A percentile compares a stretch with the other conserved stretches of the same genome.
Conservation (phyloP, 2,888 invertebrate species). For the Ferdinandea cuprea region DNA sequence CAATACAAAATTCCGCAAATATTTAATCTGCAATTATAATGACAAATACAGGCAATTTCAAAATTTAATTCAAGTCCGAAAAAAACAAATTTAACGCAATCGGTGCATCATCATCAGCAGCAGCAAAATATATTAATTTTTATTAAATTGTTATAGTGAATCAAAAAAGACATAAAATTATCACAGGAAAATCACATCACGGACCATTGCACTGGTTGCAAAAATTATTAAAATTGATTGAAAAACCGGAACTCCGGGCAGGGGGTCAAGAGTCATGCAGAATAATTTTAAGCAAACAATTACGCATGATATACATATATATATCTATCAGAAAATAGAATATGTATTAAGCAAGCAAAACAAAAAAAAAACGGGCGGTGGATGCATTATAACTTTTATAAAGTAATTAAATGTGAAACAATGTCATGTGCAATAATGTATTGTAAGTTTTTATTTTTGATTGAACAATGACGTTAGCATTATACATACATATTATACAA, state of each 20-base stretch:
- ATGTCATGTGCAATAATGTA: slow-evolving; percentile 66
- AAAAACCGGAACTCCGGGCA: not conserved
- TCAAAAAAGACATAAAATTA: not conserved
- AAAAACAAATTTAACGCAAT: not conserved
- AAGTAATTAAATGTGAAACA: slow-evolving; percentile 71
- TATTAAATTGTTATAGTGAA: slow-evolving; percentile 4
- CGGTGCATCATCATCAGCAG: slow-evolving; percentile 25
- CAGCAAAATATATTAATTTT: slow-evolving; percentile 12
- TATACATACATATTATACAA: slow-evolving; percentile 19
- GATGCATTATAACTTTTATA: slow-evolving; percentile 68
- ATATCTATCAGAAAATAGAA: not conserved
- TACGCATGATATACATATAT: not conserved
- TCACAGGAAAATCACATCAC: slow-evolving; percentile 36
- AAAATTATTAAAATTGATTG: slow-evolving; percentile 41
- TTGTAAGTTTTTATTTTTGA: slow-evolving; percentile 47
- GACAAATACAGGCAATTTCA: not conserved
- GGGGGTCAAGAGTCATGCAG: slow-evolving; percentile 18
- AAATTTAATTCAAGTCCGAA: slow-evolving; percentile 10
- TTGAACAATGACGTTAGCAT: slow-evolving; percentile 59
- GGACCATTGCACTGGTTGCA: slow-evolving; percentile 49
- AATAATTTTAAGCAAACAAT: not conserved
- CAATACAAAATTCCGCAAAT: not conserved
- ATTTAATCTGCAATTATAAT: not conserved
- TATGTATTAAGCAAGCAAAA: not conserved
- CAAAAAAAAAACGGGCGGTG: not conserved